Evolutionary conservation across 1,140 invertebrate genomes (phyloP).

Genomic region (Geopemphigus sp.): DNA sequence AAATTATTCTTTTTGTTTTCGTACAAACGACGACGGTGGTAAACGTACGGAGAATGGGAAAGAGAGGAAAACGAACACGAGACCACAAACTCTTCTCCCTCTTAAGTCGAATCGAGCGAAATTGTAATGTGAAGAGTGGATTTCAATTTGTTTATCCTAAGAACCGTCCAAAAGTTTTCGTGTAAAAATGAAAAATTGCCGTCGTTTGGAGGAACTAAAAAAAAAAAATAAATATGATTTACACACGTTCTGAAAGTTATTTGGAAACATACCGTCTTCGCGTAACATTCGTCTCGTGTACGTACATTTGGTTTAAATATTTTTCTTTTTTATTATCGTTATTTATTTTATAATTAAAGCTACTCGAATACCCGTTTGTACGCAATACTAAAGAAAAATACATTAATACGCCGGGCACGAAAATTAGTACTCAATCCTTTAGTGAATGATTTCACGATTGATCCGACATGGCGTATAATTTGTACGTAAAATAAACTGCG

Average conservation of each 20-base stretch:
- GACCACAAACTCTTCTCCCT: background rate
- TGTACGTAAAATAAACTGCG: no score
- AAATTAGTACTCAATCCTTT: no score
- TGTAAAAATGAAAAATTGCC: slow-evolving; percentile 35
- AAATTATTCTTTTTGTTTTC: background rate
- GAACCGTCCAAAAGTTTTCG: slow-evolving; percentile 24
- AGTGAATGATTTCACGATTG: no score
- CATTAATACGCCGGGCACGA: no score
- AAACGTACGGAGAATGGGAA: background rate
- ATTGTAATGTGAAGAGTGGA: slow-evolving; percentile 3
- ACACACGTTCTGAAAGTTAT: slow-evolving; percentile 29
- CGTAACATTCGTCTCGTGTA: background rate
- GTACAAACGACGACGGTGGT: no score
- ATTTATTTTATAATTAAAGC: no score
- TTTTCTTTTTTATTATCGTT: background rate
- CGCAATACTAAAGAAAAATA: no score
- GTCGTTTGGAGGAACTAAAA: slow-evolving; percentile 1
- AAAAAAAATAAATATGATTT: slow-evolving; percentile 12
- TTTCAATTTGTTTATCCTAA: slow-evolving; percentile 32
- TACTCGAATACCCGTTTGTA: no score
- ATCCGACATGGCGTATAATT: no score
- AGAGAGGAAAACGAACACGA: background rate
- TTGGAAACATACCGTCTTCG: slow-evolving; percentile 15
- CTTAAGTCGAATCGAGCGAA: background rate
- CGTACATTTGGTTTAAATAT: background rate